phyloP scores from a whole-genome alignment of 2,888 invertebrate genomes.

The Stenoptilia bipunctidactyla region DNA sequence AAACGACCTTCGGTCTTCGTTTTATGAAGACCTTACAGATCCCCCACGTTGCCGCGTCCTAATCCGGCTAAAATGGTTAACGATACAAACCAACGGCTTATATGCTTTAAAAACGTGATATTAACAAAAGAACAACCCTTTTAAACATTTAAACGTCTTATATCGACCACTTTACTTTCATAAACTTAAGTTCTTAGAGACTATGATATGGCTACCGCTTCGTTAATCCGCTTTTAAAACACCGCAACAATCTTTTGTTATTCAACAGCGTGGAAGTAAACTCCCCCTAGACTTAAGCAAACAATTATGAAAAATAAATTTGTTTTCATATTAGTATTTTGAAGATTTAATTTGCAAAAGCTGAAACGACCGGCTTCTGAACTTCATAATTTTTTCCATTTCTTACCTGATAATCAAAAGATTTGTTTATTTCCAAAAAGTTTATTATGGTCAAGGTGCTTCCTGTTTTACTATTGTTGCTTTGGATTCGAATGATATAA shows the following conservation, averaged over 20 bases:
- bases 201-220: conserved; percentile 60
- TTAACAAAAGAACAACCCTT: conserved; percentile 63
- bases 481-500: background rate
- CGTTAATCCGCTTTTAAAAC: conserved; percentile 57
- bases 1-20: conserved; percentile 36
- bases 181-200: conserved; percentile 61
- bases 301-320: conserved; percentile 50
- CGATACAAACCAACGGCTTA: conserved; percentile 49
- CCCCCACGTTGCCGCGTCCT: conserved; percentile 51
- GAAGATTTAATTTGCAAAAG: conserved; percentile 40
- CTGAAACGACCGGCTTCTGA: conserved; percentile 30
- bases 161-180: conserved; percentile 54
- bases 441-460: background rate
- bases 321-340: conserved; percentile 32
- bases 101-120: conserved; percentile 47
- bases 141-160: conserved; percentile 49
- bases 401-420: conserved; percentile 19
- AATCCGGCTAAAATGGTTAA: conserved; percentile 34
- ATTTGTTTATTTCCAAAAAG: conserved; percentile 1
- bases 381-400: conserved; percentile 13
- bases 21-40: conserved; percentile 39
- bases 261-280: conserved; percentile 48
- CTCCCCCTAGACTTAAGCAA: conserved; percentile 45
- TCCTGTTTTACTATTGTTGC: background rate
- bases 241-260: conserved; percentile 59